phyloP scores from a whole-genome alignment of 2,888 invertebrate species.

The Rhopalosiphum nymphaeae region DNA sequence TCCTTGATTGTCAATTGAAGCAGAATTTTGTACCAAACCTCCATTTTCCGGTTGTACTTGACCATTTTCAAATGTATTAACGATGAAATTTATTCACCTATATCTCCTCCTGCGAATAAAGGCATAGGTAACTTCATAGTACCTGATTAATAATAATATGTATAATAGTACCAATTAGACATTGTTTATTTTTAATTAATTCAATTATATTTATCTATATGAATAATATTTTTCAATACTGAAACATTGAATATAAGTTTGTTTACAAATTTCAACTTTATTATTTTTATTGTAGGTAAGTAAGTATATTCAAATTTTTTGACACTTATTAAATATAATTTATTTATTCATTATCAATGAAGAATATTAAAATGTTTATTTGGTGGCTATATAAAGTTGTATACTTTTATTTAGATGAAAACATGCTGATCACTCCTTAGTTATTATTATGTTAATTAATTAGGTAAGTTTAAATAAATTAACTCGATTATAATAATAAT shows the following conservation, averaged over 20 bases:
- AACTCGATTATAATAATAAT: background rate
- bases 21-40: constrained; percentile 36
- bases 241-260: background rate
- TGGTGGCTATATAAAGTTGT: background rate
- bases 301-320: background rate
- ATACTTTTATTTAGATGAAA: background rate
- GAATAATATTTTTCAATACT: background rate
- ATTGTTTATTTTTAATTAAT: background rate
- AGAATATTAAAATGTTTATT: background rate
- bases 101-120: background rate
- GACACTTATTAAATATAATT: background rate
- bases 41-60: constrained; percentile 52
- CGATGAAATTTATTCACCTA: constrained; percentile 17
- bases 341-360: background rate
- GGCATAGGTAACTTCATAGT: background rate
- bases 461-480: background rate
- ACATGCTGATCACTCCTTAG: background rate
- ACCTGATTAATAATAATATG: background rate
- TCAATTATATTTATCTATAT: background rate
- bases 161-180: background rate
- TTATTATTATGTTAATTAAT: background rate
- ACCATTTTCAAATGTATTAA: constrained; percentile 34
- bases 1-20: constrained; percentile 56
- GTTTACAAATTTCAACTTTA: background rate
- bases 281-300: background rate